phyloP scores from a whole-genome alignment of 2,888 invertebrate species.

The Gymnosoma rotundatum region DNA sequence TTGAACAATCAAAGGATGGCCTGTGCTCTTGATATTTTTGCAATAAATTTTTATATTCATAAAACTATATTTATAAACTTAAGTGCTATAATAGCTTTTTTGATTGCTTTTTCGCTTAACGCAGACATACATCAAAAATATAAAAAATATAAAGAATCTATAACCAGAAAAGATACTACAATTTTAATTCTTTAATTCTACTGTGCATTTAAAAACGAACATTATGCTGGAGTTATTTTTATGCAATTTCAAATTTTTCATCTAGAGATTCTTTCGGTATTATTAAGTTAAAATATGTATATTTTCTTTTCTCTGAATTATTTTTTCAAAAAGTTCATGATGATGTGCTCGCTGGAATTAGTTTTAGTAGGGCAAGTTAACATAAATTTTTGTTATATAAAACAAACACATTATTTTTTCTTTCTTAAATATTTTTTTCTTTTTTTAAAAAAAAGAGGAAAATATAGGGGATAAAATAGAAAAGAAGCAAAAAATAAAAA shows the following conservation, averaged over 20 bases:
- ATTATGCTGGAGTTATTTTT: constrained; percentile 57
- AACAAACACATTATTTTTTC: background rate
- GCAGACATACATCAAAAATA: too few species aligned
- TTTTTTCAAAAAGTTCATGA: constrained; percentile 5
- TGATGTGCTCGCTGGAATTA: constrained; percentile 48
- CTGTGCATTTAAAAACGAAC: background rate
- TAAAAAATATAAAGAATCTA: too few species aligned
- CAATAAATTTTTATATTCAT: too few species aligned
- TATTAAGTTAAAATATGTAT: constrained; percentile 46
- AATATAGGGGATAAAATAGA: constrained; percentile 4
- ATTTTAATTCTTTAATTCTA: background rate
- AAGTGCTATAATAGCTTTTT: too few species aligned
- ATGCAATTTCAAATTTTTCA: constrained; percentile 47
- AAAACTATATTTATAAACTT: too few species aligned
- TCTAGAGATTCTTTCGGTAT: constrained; percentile 47
- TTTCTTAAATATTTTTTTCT: constrained; percentile 2
- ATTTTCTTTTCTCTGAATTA: constrained; percentile 28
- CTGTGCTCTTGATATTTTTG: too few species aligned
- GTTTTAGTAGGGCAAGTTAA: constrained; percentile 66
- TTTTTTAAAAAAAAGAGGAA: background rate
- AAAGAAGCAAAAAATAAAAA: constrained; percentile 10
- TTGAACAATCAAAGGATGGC: too few species aligned
- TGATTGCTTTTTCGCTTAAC: too few species aligned
- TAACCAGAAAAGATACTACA: background rate
- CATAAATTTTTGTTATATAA: constrained; percentile 53